Percentiles rank a stretch among this genome's conserved stretches.
Evolutionary conservation across 2,888 invertebrate species (phyloP).

Genomic region (Diaprepes abbreviatus): DNA sequence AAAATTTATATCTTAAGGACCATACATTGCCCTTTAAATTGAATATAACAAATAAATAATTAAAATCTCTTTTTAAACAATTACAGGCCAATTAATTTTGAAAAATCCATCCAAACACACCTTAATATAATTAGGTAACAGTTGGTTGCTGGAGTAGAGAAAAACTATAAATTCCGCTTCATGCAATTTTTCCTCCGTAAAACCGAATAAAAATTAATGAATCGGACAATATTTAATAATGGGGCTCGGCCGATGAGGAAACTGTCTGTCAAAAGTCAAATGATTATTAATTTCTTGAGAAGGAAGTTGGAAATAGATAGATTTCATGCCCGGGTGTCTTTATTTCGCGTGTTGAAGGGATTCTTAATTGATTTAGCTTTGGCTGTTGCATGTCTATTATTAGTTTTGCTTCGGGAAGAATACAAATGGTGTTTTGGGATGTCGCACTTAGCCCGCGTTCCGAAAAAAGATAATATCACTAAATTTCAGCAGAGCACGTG

Average conservation of each 20-base stretch:
- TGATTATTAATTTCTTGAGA: constrained; percentile 43
- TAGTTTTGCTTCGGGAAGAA: background rate
- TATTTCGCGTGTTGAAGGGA: constrained; percentile 36
- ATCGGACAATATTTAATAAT: constrained; percentile 36
- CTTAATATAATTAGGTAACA: no score
- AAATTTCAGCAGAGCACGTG: no score
- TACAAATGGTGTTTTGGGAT: background rate
- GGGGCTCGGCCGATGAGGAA: constrained; percentile 35
- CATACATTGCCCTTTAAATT: no score
- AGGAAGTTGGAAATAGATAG: constrained; percentile 37
- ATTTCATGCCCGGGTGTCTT: constrained; percentile 38
- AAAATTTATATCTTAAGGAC: no score
- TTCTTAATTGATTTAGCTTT: constrained; percentile 40
- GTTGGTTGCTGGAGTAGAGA: no score
- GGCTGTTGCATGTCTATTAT: constrained; percentile 32
- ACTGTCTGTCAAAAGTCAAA: constrained; percentile 45
- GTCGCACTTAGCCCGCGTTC: background rate
- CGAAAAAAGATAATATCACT: no score
- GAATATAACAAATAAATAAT: no score
- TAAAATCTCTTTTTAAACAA: no score
- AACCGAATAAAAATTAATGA: constrained; percentile 21
- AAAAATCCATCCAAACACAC: no score
- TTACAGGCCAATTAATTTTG: no score
- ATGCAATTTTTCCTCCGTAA: background rate
- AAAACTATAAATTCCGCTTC: background rate